Conservation (phyloP, 92 coral and sea anemone species). For the Parazoanthus atlanticus region DNA sequence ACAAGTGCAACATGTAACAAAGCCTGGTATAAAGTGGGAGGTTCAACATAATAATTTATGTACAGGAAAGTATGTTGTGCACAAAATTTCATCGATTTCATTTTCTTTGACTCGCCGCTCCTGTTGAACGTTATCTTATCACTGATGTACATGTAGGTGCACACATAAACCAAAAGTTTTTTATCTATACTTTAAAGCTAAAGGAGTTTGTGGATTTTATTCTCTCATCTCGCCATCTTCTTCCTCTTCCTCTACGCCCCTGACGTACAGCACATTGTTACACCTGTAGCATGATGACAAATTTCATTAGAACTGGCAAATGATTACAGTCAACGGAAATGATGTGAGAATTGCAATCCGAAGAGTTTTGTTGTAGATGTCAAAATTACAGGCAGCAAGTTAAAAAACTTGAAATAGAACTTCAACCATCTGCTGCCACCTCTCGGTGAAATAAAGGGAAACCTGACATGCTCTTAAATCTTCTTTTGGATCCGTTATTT, state of each 20-base stretch:
- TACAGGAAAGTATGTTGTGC: background rate
- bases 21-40: too few relatives aligned
- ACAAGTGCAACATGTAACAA: too few relatives aligned
- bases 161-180: background rate
- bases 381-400: too few relatives aligned
- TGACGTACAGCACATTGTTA: constrained; percentile 96
- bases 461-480: too few relatives aligned
- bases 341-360: too few relatives aligned
- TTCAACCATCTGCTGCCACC: background rate
- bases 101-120: background rate
- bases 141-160: background rate
- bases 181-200: background rate
- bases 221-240: constrained; percentile 99
- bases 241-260: constrained; percentile 98
- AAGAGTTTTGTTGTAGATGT: too few relatives aligned
- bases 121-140: background rate
- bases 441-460: too few relatives aligned
- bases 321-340: background rate
- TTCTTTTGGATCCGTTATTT: too few relatives aligned
- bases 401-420: too few relatives aligned
- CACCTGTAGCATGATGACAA: constrained; percentile 59
- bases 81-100: background rate
- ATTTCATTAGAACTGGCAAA: background rate
- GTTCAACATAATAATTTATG: background rate
- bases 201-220: constrained; percentile 26